Percentiles rank a stretch among this genome's conserved stretches.
Evolutionary conservation across 2,113 vertebrate species (phyloP).

Genomic region (Microcebus ravelobensis): DNA sequence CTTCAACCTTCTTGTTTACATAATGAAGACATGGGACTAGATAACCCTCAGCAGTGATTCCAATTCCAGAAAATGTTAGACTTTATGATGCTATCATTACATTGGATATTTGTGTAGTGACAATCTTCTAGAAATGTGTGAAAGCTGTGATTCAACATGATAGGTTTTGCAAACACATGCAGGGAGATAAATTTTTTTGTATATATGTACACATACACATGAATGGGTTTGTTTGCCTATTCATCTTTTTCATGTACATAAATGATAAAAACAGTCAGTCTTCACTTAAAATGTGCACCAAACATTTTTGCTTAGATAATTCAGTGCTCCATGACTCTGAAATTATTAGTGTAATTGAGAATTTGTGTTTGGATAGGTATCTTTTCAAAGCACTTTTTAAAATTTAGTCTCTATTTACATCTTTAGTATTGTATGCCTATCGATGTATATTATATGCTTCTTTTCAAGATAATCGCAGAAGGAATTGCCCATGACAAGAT

Average conservation of each 20-base stretch:
- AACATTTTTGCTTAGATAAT: background rate
- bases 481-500: background rate
- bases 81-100: background rate
- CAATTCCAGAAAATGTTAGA: background rate
- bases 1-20: background rate
- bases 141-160: background rate
- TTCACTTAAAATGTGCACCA: background rate
- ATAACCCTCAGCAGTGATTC: background rate
- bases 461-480: slow-evolving; percentile 31
- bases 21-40: background rate
- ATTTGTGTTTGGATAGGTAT: background rate
- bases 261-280: background rate
- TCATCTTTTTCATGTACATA: background rate
- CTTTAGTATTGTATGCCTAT: background rate
- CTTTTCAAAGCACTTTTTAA: slow-evolving; percentile 7
- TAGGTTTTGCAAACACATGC: background rate
- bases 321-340: background rate
- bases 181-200: background rate
- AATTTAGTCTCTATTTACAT: slow-evolving; percentile 8
- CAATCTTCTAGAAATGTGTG: background rate
- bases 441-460: background rate
- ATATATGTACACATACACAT: background rate
- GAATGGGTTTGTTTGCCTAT: background rate
- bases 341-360: background rate
- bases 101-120: background rate